Base-by-base conservation (phyloP, 2,888 invertebrate genomes). In the Cheilosia scutellata region DNA sequence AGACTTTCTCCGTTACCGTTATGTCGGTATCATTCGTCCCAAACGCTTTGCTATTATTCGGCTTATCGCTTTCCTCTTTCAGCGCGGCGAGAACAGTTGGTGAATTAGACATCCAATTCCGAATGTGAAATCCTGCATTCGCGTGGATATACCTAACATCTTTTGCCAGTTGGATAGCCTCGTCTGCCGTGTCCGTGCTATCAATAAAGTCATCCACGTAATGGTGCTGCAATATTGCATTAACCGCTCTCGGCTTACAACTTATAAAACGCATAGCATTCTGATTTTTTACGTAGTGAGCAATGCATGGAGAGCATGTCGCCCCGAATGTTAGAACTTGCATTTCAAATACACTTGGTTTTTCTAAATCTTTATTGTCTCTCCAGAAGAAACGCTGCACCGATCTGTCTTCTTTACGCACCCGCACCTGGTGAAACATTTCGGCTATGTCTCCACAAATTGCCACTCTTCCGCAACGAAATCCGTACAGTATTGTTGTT, bases 151-250 rank as follows among this genome's bases (percentile, higher is more conserved):
- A 9, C 27, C 27, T 11, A 9, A 51, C 9, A 6, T 27, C 6
- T 13, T 51, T 51, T 7, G 51, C 51, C 27, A 51, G 9, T 11
- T 11, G 11, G 2, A 53, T 27, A 27, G 53, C 53, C 11, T 29
- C 29, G 25, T 27, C 27, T 11, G 4, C 13, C 11, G 3, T 13
- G 11, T 27, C 25, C 5, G 27, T 27, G 47, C 13, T 47, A n/a
- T n/a, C n/a, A n/a, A n/a, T n/a, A 47, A 47, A 16, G 11, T 47
- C 47, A 20, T 47, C 47, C 47, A 47, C 47, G n/a, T 47, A 47
- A 5, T n/a, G 47, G n/a, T 47, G 47, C 20, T 47, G n/a, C 20
- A 16, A 20, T 20, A 53, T 53, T 53, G 27, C 25, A 2, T 29
- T 1, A 31, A 31, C 31, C 6, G 33, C 33, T n/a, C 29, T 13